These are phyloP conservation scores for Pachyuromys duprasi DNA, from an alignment of 2,797 vertebrate genomes.

Conservation along the genomic window DNA sequence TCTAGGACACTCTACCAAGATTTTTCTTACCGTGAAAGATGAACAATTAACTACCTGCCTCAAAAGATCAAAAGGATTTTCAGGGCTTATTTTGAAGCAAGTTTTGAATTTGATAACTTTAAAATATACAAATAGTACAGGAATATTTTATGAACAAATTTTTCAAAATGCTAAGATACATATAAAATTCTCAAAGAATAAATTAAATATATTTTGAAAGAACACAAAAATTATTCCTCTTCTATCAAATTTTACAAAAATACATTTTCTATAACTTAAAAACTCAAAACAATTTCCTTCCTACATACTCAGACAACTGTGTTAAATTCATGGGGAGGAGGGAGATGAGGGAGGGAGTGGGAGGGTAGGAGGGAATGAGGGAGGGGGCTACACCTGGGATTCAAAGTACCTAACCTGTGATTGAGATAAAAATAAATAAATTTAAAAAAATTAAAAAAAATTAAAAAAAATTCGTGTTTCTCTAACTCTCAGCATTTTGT, in stretches of 20 bases:
- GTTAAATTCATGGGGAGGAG: not conserved
- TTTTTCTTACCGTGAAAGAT: constrained; percentile 17
- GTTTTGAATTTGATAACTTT: constrained; percentile 18
- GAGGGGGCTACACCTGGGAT: too few relatives aligned
- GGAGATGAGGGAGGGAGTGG: too few relatives aligned
- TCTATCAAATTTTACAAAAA: not conserved
- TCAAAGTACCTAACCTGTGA: too few relatives aligned
- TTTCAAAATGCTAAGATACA: not conserved
- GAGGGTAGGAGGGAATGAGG: too few relatives aligned
- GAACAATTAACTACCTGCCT: not conserved
- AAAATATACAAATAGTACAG: not conserved
- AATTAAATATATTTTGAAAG: not conserved
- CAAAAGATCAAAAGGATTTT: not conserved
- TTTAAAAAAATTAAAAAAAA: too few relatives aligned
- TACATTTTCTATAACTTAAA: not conserved
- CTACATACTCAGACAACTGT: not conserved
- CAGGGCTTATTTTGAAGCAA: not conserved
- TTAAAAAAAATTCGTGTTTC: not conserved
- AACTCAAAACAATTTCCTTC: not conserved
- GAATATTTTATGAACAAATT: not conserved
- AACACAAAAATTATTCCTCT: too few relatives aligned
- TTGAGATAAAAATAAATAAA: too few relatives aligned
- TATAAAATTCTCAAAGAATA: not conserved
- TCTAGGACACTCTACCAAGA: not conserved
- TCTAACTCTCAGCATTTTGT: too few relatives aligned